These are phyloP conservation scores for Netelia virgata DNA, from an alignment of 2,888 invertebrate genomes.

Conservation along the genomic window DNA sequence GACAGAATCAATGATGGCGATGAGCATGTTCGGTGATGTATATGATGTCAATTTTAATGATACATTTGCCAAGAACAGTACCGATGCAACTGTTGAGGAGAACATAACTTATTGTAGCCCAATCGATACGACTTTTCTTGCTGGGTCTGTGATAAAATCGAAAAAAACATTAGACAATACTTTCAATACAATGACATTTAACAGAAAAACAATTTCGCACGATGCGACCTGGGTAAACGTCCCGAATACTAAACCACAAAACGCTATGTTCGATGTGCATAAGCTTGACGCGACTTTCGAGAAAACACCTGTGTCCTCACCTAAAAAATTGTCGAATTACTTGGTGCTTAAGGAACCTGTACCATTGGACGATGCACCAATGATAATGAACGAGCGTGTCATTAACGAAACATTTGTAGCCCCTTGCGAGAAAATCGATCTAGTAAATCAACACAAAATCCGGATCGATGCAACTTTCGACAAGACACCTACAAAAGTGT, in stretches of 20 bases:
- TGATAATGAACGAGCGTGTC: no score
- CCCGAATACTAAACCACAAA: no score
- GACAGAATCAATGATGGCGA: constrained; percentile 81
- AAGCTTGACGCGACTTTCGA: constrained; percentile 55
- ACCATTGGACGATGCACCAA: no score
- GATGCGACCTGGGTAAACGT: no score
- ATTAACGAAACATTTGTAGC: no score
- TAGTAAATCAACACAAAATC: no score
- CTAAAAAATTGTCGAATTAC: background rate
- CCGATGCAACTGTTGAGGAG: constrained; percentile 44
- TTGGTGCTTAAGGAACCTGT: background rate
- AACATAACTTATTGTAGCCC: constrained; percentile 41
- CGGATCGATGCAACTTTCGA: no score
- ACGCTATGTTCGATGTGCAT: background rate
- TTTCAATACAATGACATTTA: constrained; percentile 19
- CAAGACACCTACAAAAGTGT: no score
- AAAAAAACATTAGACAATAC: constrained; percentile 39
- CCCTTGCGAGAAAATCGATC: no score
- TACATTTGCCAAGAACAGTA: constrained; percentile 59
- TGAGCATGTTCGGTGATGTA: constrained; percentile 78
- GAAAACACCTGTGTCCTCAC: constrained; percentile 6
- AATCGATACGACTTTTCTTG: constrained; percentile 50
- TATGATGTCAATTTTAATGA: constrained; percentile 71
- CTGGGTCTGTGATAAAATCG: background rate
- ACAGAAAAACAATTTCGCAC: background rate